A percentile compares a stretch with the other conserved stretches of the same genome.
Evolutionary conservation across 1,140 invertebrate species (phyloP).

Genomic region (Phortica variegata): DNA sequence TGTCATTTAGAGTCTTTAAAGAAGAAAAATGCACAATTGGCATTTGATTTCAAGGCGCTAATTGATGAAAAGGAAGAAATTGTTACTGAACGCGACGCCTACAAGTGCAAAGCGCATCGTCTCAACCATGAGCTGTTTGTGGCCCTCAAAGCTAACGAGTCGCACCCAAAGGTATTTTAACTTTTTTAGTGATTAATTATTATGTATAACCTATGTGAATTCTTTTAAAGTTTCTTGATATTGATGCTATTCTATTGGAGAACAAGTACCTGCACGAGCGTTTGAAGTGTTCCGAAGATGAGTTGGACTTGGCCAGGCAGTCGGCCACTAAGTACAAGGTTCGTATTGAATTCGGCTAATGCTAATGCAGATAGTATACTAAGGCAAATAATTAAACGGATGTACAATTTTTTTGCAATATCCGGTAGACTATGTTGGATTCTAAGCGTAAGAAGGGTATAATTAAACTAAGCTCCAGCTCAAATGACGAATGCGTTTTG

Average conservation of each 20-base stretch:
- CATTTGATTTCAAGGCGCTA: constrained; percentile 71
- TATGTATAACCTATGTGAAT: background rate
- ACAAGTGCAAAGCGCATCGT: constrained; percentile 79
- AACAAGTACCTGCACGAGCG: constrained; percentile 83
- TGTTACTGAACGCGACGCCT: constrained; percentile 78
- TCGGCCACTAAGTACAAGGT: constrained; percentile 75
- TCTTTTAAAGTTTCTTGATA: constrained; percentile 66
- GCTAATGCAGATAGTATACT: too few relatives aligned
- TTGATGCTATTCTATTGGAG: constrained; percentile 79
- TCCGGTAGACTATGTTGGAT: constrained; percentile 63
- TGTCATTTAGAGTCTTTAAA: constrained; percentile 69
- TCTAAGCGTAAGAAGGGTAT: constrained; percentile 63
- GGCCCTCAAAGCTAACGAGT: constrained; percentile 63
- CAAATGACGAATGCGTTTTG: constrained; percentile 60
- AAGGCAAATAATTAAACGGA: too few relatives aligned
- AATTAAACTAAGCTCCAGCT: constrained; percentile 60
- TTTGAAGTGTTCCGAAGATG: constrained; percentile 75
- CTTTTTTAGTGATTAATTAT: background rate
- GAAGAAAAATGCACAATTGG: constrained; percentile 60
- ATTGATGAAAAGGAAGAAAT: constrained; percentile 87
- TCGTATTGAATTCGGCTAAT: constrained; percentile 25
- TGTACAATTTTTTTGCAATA: background rate
- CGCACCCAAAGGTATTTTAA: constrained; percentile 47
- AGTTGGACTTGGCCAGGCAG: constrained; percentile 73
- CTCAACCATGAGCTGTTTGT: constrained; percentile 80